Evolutionary conservation across 1,140 invertebrate species (phyloP).

Genomic region (Frieseomelitta varia): DNA sequence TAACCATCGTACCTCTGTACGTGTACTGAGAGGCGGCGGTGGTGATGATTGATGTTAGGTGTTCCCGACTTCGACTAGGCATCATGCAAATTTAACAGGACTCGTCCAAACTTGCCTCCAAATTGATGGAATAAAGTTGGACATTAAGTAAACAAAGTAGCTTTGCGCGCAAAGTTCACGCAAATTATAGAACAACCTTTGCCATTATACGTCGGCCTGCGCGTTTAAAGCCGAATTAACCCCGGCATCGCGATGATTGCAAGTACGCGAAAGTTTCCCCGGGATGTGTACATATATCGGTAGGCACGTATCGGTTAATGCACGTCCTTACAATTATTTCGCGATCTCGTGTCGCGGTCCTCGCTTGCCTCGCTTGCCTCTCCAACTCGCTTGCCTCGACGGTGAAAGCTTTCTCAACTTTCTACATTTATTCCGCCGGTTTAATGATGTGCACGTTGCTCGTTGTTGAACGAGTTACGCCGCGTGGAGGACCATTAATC

Average conservation of each 20-base stretch:
- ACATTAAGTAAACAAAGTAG: constrained; percentile 53
- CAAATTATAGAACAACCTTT: constrained; percentile 39
- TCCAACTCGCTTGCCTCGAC: not conserved
- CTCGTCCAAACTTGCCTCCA: constrained; percentile 40
- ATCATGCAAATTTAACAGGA: constrained; percentile 53
- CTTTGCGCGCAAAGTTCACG: constrained; percentile 37
- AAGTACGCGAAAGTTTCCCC: constrained; percentile 18
- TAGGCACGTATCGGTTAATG: not conserved
- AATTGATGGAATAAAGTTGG: constrained; percentile 57
- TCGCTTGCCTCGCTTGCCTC: not conserved
- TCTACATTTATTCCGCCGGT: not conserved
- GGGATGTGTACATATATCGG: not conserved
- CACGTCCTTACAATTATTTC: constrained; percentile 12
- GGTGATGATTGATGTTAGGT: constrained; percentile 43
- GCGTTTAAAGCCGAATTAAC: constrained; percentile 30
- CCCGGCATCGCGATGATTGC: constrained; percentile 17
- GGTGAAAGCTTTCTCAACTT: constrained; percentile 1
- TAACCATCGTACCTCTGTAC: not conserved
- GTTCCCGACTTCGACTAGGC: constrained; percentile 17
- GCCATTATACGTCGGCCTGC: constrained; percentile 23
- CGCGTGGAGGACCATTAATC: constrained; percentile 16
- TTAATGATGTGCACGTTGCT: constrained; percentile 17
- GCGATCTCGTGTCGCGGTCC: not conserved
- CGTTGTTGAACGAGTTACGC: constrained; percentile 6
- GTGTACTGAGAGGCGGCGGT: not conserved